Evolutionary conservation across 2,888 invertebrate species (phyloP).

Genomic region (Sturmia bella): DNA sequence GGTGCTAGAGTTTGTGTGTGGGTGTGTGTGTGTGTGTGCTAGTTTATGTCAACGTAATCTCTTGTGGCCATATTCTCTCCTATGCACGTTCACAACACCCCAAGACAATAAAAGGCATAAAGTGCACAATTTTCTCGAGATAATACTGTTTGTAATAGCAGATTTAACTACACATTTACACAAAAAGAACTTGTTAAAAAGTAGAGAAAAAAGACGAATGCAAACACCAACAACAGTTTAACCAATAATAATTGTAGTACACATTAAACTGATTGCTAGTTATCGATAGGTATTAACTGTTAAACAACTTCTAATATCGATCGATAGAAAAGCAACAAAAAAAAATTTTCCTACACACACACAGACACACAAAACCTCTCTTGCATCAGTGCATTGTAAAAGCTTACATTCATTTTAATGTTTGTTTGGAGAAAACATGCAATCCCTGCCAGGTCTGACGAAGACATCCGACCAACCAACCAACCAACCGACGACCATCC

Average conservation of each 20-base stretch:
- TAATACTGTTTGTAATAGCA: slow-evolving; percentile 48
- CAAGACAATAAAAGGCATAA: slow-evolving; percentile 54
- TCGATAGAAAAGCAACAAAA: slow-evolving; percentile 10
- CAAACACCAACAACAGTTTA: slow-evolving; percentile 61
- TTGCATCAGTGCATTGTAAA: not conserved
- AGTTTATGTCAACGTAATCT: slow-evolving; percentile 20
- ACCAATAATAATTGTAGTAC: slow-evolving; percentile 66
- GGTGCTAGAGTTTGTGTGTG: not conserved
- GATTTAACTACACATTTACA: slow-evolving; percentile 22
- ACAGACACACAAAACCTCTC: slow-evolving; percentile 4
- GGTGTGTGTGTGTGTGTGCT: slow-evolving; percentile 4
- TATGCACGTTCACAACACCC: slow-evolving; percentile 45
- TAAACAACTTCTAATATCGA: slow-evolving; percentile 61
- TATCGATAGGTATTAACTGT: slow-evolving; percentile 68
- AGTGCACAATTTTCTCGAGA: slow-evolving; percentile 58
- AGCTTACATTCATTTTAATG: slow-evolving; percentile 28
- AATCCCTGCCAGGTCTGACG: slow-evolving; percentile 15
- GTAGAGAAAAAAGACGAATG: not conserved
- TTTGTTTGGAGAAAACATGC: not conserved
- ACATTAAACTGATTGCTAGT: slow-evolving; percentile 69
- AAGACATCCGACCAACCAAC: slow-evolving; percentile 33
- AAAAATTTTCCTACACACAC: slow-evolving; percentile 7
- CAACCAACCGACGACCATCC: not conserved
- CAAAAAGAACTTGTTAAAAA: slow-evolving; percentile 16
- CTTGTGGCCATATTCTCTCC: slow-evolving; percentile 21